These are phyloP conservation scores for Acronicta alni DNA, from an alignment of 2,888 invertebrate species.

Conservation along the genomic window DNA sequence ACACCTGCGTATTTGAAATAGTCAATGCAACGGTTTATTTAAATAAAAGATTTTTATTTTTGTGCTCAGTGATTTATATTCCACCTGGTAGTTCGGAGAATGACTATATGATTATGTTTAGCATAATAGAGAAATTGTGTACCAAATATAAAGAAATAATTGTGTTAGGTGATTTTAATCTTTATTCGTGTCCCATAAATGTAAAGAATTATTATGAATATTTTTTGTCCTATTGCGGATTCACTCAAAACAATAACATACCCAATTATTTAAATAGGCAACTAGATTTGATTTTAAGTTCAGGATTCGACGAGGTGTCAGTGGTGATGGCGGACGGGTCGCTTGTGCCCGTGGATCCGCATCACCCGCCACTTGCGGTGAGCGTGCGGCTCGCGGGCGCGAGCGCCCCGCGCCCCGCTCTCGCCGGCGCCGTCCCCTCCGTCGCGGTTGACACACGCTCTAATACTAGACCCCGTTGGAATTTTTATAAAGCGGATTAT, in stretches of 20 bases:
- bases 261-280: constrained; percentile 1
- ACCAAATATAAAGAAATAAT: constrained; percentile 35
- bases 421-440: neutral
- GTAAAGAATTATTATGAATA: constrained; percentile 24
- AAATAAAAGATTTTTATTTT: neutral
- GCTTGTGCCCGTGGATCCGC: constrained; percentile 6
- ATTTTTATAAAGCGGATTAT: neutral
- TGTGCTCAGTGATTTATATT: constrained; percentile 47
- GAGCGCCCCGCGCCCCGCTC: neutral
- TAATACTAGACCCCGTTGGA: neutral
- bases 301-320: constrained; percentile 1
- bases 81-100: constrained; percentile 40
- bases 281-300: constrained; percentile 7
- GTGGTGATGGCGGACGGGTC: constrained; percentile 4
- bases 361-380: constrained; percentile 10
- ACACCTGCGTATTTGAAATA: constrained; percentile 39
- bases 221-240: constrained; percentile 16
- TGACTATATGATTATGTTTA: constrained; percentile 30
- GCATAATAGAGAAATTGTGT: constrained; percentile 40
- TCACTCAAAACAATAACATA: constrained; percentile 25
- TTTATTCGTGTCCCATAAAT: constrained; percentile 13
- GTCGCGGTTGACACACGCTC: neutral
- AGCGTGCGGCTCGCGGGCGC: constrained; percentile 1
- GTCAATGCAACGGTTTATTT: constrained; percentile 33
- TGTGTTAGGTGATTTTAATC: constrained; percentile 29